A percentile compares a stretch with the other conserved stretches of the same genome.
phyloP scores from a whole-genome alignment of 2,888 invertebrate genomes.

The Pocota personata region DNA sequence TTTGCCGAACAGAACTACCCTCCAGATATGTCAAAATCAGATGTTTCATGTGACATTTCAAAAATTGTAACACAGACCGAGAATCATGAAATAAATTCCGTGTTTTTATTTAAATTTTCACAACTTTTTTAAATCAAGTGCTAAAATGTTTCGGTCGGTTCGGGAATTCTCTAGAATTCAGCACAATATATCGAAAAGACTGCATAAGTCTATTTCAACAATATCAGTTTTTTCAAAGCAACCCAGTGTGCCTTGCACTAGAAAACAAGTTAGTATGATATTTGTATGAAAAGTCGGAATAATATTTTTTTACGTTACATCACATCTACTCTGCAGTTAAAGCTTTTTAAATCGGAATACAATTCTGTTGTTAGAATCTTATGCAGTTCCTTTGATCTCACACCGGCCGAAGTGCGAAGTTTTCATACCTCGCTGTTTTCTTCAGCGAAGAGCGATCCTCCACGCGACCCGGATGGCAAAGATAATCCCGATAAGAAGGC shows the following conservation, averaged over 20 bases:
- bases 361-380: constrained; percentile 79
- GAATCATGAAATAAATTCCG: constrained; percentile 56
- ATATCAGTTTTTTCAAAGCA: not conserved
- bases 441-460: not conserved
- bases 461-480: not conserved
- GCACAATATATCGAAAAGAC: constrained; percentile 26
- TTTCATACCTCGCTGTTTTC: constrained; percentile 75
- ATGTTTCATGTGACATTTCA: constrained; percentile 35
- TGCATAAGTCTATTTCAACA: constrained; percentile 38
- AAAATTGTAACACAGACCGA: constrained; percentile 6
- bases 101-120: not conserved
- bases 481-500: constrained; percentile 4
- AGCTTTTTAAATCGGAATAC: constrained; percentile 78
- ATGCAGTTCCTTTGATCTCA: constrained; percentile 78
- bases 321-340: constrained; percentile 75
- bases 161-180: constrained; percentile 38
- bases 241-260: constrained; percentile 4
- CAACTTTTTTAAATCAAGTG: not conserved
- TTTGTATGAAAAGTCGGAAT: not conserved
- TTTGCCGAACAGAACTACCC: not conserved
- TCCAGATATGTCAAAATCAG: constrained; percentile 39
- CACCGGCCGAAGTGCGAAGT: constrained; percentile 76
- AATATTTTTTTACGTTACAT: constrained; percentile 43
- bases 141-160: constrained; percentile 46
- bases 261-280: constrained; percentile 52